A percentile compares a stretch with the other conserved stretches of the same genome.
These are phyloP conservation scores for Drosophila melanosoma DNA, from an alignment of 2,888 invertebrate species.

Conservation along the genomic window DNA sequence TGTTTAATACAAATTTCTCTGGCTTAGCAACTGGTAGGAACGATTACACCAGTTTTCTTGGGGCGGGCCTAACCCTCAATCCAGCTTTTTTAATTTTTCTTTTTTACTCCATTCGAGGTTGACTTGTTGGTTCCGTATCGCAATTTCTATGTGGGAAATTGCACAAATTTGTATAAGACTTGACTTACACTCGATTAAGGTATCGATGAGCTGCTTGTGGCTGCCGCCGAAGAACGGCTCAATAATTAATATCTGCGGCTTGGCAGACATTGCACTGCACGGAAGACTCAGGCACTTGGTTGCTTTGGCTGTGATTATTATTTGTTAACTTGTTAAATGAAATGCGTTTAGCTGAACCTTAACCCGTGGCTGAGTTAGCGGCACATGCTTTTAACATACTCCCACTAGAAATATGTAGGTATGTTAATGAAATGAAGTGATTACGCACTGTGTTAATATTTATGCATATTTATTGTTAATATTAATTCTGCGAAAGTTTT, in stretches of 20 bases:
- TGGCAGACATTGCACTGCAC: conserved; percentile 60
- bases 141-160: background rate
- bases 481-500: background rate
- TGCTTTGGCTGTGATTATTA: background rate
- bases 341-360: conserved; percentile 44
- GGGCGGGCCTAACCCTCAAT: background rate
- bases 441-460: background rate
- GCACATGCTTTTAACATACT: conserved; percentile 44
- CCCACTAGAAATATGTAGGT: background rate
- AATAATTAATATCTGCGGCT: conserved; percentile 86
- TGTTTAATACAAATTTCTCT: background rate
- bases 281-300: background rate
- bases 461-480: background rate
- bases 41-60: background rate
- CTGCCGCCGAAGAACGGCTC: conserved; percentile 91
- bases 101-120: background rate
- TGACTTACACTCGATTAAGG: conserved; percentile 84
- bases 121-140: background rate
- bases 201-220: conserved; percentile 89
- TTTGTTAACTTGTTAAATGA: conserved; percentile 39
- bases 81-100: background rate
- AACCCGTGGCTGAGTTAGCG: conserved; percentile 41
- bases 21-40: background rate
- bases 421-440: background rate
- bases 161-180: background rate